Conservation (phyloP, 2,888 invertebrate species). For the Eristalis intricaria region DNA sequence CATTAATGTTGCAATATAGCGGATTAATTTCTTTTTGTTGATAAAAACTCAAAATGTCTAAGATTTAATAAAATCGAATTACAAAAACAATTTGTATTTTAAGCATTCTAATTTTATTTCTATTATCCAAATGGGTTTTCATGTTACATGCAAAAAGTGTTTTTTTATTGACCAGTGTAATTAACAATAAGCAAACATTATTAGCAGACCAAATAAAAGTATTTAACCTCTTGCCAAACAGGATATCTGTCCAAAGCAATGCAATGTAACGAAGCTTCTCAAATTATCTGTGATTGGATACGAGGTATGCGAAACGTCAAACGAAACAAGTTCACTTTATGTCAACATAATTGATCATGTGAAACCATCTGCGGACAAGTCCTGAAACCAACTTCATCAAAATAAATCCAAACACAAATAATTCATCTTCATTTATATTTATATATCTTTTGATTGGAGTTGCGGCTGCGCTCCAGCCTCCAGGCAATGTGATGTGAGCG, state of each 20-base stretch:
- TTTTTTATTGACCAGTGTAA: too few species aligned
- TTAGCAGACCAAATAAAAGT: too few species aligned
- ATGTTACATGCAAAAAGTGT: too few species aligned
- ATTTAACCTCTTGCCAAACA: neutral
- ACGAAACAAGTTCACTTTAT: neutral
- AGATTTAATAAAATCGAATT: too few species aligned
- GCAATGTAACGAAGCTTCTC: neutral
- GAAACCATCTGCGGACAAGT: conserved; percentile 31
- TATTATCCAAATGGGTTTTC: too few species aligned
- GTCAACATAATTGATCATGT: conserved; percentile 32
- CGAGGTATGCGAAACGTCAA: neutral
- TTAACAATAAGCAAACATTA: too few species aligned
- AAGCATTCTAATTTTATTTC: too few species aligned
- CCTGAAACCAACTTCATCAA: neutral
- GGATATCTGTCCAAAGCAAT: neutral
- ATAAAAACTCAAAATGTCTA: too few species aligned
- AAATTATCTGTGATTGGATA: neutral
- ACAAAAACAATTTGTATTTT: too few species aligned
- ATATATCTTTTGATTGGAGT: neutral
- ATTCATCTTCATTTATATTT: conserved; percentile 18
- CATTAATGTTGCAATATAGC: too few species aligned
- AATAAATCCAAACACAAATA: conserved; percentile 8
- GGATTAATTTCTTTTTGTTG: too few species aligned
- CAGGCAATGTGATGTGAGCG: neutral
- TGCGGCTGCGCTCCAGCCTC: neutral